Evolutionary conservation across 2,888 invertebrate species (phyloP).

Genomic region (Calephelis perditalis): DNA sequence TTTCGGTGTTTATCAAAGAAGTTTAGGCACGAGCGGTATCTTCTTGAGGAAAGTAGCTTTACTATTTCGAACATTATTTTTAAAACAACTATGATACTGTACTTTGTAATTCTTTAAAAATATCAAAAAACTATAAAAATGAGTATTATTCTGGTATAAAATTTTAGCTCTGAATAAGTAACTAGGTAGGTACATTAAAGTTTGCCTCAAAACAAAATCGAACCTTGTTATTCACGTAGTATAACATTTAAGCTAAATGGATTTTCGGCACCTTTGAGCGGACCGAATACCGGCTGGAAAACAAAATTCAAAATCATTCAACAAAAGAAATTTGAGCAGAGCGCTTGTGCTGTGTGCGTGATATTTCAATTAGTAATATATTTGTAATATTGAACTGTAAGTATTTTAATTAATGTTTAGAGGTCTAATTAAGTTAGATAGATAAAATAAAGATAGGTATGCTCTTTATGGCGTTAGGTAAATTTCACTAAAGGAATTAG

Average conservation of each 20-base stretch:
- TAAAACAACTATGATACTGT: background rate
- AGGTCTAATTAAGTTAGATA: too few species aligned
- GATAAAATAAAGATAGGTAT: too few species aligned
- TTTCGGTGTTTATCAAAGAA: background rate
- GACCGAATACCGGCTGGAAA: background rate
- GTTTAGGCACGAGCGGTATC: background rate
- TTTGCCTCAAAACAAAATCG: background rate
- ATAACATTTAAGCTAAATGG: background rate
- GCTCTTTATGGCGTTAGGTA: too few species aligned
- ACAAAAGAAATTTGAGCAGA: background rate
- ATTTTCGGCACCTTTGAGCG: slow-evolving; percentile 1
- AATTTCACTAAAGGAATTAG: too few species aligned
- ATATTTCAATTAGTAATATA: background rate
- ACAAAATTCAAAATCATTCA: background rate
- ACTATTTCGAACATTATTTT: background rate
- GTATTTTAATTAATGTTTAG: background rate
- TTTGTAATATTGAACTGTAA: background rate
- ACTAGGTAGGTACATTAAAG: background rate
- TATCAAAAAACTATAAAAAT: too few species aligned
- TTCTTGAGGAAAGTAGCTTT: background rate
- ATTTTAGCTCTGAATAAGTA: too few species aligned
- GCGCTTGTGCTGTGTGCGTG: background rate
- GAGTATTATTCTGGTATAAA: too few species aligned
- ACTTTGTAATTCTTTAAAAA: too few species aligned
- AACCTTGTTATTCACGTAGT: background rate